These are phyloP conservation scores for Solenodon paradoxus DNA, from an alignment of 2,113 vertebrate genomes.

Conservation along the genomic window DNA sequence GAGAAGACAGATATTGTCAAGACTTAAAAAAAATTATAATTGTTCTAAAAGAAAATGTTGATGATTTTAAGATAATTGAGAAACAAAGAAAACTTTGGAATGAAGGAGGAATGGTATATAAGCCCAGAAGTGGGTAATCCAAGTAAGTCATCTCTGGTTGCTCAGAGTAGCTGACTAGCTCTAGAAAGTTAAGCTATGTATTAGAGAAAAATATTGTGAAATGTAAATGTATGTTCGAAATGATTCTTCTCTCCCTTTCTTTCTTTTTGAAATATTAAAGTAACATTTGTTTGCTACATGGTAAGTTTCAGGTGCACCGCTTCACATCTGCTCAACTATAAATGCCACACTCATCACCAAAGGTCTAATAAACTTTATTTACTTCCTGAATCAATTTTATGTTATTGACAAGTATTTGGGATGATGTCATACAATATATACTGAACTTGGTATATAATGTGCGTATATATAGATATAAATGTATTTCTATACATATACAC, in stretches of 20 bases:
- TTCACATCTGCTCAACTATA: not conserved
- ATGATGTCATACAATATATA: not conserved
- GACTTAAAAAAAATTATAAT: not conserved
- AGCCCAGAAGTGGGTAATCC: not conserved
- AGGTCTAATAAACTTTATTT: not conserved
- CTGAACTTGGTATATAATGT: not conserved
- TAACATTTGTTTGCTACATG: not conserved
- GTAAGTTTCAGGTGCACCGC: not conserved
- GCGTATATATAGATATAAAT: not conserved
- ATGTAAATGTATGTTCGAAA: not conserved
- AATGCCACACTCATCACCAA: not conserved
- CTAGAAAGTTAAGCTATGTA: not conserved
- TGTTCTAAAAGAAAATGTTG: not conserved
- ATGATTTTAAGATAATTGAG: not conserved
- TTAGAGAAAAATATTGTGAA: not conserved
- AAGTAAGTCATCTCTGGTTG: not conserved
- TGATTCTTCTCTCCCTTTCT: not conserved
- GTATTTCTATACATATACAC: not conserved
- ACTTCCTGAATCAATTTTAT: not conserved
- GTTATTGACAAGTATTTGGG: not conserved
- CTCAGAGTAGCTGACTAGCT: not conserved
- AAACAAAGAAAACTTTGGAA: not conserved
- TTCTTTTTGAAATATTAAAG: not conserved
- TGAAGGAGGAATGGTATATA: not conserved
- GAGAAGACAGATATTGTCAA: not conserved